Evolutionary conservation across 2,113 vertebrate genomes (phyloP).

Genomic region (Ceyx melanurus): DNA sequence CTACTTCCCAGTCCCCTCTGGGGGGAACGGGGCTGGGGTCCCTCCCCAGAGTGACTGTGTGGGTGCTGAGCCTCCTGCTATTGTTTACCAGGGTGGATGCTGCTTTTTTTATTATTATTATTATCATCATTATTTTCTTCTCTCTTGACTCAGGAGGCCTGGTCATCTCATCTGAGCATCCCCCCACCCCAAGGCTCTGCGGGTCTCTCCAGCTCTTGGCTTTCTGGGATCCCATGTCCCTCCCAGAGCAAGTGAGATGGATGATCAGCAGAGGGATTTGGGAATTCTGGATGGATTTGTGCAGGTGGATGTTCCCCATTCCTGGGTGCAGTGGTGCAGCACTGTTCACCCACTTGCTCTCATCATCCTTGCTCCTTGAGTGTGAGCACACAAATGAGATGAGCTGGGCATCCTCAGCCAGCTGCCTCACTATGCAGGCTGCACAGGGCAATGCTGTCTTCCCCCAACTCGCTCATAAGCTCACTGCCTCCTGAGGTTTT

Average conservation of each 20-base stretch:
- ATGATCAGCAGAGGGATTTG: not conserved
- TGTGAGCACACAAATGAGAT: not conserved
- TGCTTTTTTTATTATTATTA: not conserved
- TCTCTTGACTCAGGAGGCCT: rapidly evolving
- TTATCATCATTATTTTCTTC: not conserved
- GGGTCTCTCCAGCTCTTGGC: not conserved
- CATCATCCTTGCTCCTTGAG: not conserved
- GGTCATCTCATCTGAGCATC: not conserved
- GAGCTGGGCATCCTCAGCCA: not conserved
- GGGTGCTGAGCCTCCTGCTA: not conserved
- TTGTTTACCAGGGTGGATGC: not conserved
- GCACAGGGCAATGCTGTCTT: not conserved
- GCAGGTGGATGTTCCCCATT: rapidly evolving
- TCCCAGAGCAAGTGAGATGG: not conserved
- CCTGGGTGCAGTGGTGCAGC: rapidly evolving
- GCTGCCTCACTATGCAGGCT: rapidly evolving
- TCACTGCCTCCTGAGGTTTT: not conserved
- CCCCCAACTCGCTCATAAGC: not conserved
- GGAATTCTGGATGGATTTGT: not conserved
- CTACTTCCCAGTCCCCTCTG: not conserved
- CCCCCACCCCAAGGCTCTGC: not conserved
- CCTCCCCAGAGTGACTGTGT: rapidly evolving
- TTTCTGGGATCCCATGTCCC: not conserved
- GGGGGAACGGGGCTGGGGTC: not conserved
- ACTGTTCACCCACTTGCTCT: rapidly evolving